Evolutionary conservation across 2,888 invertebrate species (phyloP).

Genomic region (Tricholauxania praeusta): DNA sequence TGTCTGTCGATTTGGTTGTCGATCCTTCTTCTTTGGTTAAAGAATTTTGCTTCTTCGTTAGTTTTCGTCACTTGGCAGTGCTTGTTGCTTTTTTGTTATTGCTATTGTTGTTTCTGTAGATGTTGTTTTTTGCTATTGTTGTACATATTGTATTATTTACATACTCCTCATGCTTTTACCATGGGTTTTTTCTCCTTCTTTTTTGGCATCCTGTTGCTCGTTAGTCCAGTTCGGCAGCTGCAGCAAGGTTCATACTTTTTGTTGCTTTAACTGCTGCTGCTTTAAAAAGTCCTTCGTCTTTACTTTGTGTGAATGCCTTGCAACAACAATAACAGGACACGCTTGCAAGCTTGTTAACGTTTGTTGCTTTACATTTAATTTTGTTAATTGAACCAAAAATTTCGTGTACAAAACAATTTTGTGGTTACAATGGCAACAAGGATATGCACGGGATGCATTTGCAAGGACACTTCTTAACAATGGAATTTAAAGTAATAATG

Average conservation of each 20-base stretch:
- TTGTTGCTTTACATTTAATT: too few species aligned
- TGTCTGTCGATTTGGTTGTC: slow-evolving; percentile 1
- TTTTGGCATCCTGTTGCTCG: slow-evolving; percentile 33
- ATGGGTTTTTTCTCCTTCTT: neutral
- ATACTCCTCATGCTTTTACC: slow-evolving; percentile 35
- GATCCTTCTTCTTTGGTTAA: neutral
- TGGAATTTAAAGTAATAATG: too few species aligned
- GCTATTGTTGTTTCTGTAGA: slow-evolving; percentile 26
- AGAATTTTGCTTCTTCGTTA: slow-evolving; percentile 10
- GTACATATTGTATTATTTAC: slow-evolving; percentile 11
- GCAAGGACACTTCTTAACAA: too few species aligned
- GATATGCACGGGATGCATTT: too few species aligned
- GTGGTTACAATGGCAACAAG: too few species aligned
- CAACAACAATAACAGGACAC: slow-evolving; percentile 21
- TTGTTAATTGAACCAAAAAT: too few species aligned
- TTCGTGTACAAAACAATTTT: too few species aligned
- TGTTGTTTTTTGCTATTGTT: slow-evolving; percentile 9
- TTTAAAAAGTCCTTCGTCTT: too few species aligned
- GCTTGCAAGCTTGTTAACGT: slow-evolving; percentile 4
- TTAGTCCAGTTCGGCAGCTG: slow-evolving; percentile 12
- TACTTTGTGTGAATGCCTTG: neutral
- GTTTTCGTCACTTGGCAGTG: slow-evolving; percentile 21
- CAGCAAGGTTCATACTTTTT: too few species aligned
- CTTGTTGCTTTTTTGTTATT: slow-evolving; percentile 15
- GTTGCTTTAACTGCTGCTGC: too few species aligned